Evolutionary conservation across 1,140 invertebrate genomes (phyloP).

Genomic region (Aradophagus sp.): DNA sequence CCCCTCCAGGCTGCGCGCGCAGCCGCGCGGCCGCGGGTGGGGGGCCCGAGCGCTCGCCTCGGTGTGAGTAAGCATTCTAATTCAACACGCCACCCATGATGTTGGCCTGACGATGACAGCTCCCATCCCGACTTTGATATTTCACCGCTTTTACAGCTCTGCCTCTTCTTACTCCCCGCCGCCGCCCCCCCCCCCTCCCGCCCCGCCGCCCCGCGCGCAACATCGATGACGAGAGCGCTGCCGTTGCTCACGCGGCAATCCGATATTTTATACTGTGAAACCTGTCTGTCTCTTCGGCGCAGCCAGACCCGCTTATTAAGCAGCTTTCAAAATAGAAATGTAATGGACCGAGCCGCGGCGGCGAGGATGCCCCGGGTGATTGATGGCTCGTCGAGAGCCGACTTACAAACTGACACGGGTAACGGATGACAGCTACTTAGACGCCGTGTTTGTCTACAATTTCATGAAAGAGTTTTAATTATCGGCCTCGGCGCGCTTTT

Average conservation of each 20-base stretch:
- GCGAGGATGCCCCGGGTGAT: slow-evolving; percentile 69
- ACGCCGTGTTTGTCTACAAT: slow-evolving; percentile 75
- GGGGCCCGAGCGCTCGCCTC: too few relatives aligned
- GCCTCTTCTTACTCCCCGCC: slow-evolving; percentile 60
- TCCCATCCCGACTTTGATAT: slow-evolving; percentile 79
- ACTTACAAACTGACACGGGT: slow-evolving; percentile 73
- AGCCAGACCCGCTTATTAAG: slow-evolving; percentile 74
- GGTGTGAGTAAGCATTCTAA: slow-evolving; percentile 74
- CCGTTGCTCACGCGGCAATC: slow-evolving; percentile 65
- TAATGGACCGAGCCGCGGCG: slow-evolving; percentile 69
- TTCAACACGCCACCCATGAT: slow-evolving; percentile 81
- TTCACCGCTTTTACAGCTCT: slow-evolving; percentile 76
- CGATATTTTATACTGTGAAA: slow-evolving; percentile 76
- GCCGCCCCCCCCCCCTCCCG: slow-evolving; percentile 63
- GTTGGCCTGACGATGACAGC: slow-evolving; percentile 78
- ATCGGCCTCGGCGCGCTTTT: too few relatives aligned
- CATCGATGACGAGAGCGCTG: slow-evolving; percentile 48
- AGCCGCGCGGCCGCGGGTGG: too few relatives aligned
- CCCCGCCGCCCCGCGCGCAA: slow-evolving; percentile 61
- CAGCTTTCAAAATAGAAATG: slow-evolving; percentile 77
- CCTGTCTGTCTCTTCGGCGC: slow-evolving; percentile 72
- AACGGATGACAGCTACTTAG: slow-evolving; percentile 76
- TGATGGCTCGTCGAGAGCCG: slow-evolving; percentile 74
- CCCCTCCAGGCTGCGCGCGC: too few relatives aligned
- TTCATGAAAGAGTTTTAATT: slow-evolving; percentile 76